Conservation (phyloP, 2,797 vertebrate species). For the Lindbergichthys nudifrons region DNA sequence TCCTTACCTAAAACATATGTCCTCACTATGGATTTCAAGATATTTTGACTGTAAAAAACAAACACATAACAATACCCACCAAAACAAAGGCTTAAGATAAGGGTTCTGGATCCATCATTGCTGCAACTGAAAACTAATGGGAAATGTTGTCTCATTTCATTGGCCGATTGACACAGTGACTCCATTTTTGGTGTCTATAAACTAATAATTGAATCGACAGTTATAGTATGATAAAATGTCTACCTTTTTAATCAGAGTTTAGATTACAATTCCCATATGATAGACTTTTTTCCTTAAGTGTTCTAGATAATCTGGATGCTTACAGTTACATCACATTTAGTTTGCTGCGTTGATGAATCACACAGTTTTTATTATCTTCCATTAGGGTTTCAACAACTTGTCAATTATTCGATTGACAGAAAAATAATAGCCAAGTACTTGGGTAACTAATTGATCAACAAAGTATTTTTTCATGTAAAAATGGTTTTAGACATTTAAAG, state of each 20-base stretch:
- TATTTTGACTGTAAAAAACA: not conserved
- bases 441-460: too few relatives aligned
- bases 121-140: not conserved
- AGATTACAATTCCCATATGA: not conserved
- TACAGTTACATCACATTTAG: too few relatives aligned
- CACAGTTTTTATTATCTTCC: too few relatives aligned
- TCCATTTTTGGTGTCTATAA: not conserved
- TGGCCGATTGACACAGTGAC: too few relatives aligned
- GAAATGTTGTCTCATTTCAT: not conserved
- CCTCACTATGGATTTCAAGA: not conserved
- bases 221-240: not conserved
- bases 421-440: too few relatives aligned
- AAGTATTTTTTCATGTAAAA: too few relatives aligned
- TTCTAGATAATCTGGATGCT: too few relatives aligned
- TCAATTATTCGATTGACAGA: too few relatives aligned
- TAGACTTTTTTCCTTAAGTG: too few relatives aligned
- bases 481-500: too few relatives aligned
- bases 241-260: not conserved
- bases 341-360: too few relatives aligned
- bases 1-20: not conserved
- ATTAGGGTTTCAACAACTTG: too few relatives aligned
- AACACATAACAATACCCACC: not conserved
- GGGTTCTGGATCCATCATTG: slow-evolving; percentile 1
- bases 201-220: not conserved
- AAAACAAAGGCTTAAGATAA: not conserved